Evolutionary conservation across 92 coral and sea anemone genomes (phyloP).

Genomic region (Virgularia gustaviana): DNA sequence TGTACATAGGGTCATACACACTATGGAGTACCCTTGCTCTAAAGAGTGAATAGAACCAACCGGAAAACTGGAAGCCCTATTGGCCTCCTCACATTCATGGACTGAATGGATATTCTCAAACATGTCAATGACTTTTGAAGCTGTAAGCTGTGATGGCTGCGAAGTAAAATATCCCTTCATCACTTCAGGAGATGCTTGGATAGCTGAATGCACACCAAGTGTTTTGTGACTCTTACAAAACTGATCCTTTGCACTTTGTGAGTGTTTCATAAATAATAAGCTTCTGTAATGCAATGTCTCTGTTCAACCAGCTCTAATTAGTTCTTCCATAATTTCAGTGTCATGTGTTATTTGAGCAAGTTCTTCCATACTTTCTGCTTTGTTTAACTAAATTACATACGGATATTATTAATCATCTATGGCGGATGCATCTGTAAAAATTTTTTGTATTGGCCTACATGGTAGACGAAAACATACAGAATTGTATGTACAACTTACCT

Average conservation of each 20-base stretch:
- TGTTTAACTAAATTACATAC: neutral
- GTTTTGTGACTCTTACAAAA: conserved; percentile 16
- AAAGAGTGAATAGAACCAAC: neutral
- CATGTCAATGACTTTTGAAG: neutral
- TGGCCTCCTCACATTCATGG: neutral
- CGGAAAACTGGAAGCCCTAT: neutral
- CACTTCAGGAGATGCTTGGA: conserved; percentile 2
- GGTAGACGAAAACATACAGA: too few species aligned
- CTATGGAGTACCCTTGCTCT: neutral
- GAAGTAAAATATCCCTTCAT: conserved; percentile 8
- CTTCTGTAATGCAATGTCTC: neutral
- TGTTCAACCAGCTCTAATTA: neutral
- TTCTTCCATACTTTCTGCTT: neutral
- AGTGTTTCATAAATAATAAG: neutral
- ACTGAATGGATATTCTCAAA: conserved; percentile 4
- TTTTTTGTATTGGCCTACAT: too few species aligned
- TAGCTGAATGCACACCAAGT: conserved; percentile 27
- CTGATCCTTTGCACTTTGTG: conserved; percentile 16
- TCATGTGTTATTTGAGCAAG: neutral
- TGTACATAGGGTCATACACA: too few species aligned
- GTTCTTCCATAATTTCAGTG: neutral
- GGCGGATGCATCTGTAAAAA: too few species aligned
- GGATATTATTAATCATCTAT: too few species aligned
- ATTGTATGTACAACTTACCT: too few species aligned
- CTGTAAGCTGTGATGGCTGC: conserved; percentile 22